Percentiles rank a stretch among this genome's conserved stretches.
These are phyloP conservation scores for Hippocampus barbouri DNA, from an alignment of 2,113 vertebrate genomes.

Conservation along the genomic window DNA sequence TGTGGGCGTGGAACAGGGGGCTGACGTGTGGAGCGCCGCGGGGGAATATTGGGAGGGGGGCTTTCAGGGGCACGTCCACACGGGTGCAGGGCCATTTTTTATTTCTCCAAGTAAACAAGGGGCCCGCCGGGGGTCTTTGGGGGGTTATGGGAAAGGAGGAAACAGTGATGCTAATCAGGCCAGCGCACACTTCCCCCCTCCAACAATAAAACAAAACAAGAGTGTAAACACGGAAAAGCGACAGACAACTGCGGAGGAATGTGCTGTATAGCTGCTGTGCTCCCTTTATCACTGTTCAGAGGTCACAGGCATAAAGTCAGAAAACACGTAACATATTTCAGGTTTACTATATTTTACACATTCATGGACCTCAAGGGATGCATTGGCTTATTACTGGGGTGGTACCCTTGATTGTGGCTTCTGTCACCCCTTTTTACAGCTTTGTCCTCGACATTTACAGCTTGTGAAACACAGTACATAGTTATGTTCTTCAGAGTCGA, in stretches of 20 bases:
- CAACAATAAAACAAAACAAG: slow-evolving; percentile 76
- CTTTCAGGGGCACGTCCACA: slow-evolving; percentile 76
- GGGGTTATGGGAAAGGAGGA: slow-evolving; percentile 99
- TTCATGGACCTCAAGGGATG: neutral
- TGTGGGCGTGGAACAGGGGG: slow-evolving; percentile 38
- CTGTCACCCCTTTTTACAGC: neutral
- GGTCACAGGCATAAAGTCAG: slow-evolving; percentile 24
- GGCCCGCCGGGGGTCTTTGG: slow-evolving; percentile 87
- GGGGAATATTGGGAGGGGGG: slow-evolving; percentile 4
- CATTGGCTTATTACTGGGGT: neutral
- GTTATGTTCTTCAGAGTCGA: neutral
- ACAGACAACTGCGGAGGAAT: slow-evolving; percentile 58
- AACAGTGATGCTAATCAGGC: slow-evolving; percentile 97
- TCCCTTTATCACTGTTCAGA: slow-evolving; percentile 27
- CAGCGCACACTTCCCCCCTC: slow-evolving; percentile 90
- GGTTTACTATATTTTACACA: neutral
- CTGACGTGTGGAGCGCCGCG: slow-evolving; percentile 22
- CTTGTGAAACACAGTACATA: neutral
- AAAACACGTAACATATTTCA: slow-evolving; percentile 8
- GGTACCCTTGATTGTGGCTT: neutral
- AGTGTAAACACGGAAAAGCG: slow-evolving; percentile 62
- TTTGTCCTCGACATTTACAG: neutral
- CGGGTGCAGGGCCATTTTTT: slow-evolving; percentile 91
- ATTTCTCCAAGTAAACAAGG: slow-evolving; percentile 98
- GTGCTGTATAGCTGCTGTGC: slow-evolving; percentile 19